A percentile compares a stretch with the other conserved stretches of the same genome.
phyloP scores from a whole-genome alignment of 2,888 invertebrate species.

The Drosophila borborema region DNA sequence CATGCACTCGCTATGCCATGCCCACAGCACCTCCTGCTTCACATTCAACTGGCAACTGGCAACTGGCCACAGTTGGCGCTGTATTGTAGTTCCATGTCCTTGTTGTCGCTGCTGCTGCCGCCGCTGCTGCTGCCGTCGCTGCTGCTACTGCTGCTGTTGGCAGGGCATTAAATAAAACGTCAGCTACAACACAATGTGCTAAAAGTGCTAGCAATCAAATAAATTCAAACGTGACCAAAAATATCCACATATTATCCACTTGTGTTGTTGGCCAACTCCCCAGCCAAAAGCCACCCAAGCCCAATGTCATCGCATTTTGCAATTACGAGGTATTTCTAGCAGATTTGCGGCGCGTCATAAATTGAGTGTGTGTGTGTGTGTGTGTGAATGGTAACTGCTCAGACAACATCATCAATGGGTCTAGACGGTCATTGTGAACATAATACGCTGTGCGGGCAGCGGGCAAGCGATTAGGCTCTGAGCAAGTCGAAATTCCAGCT shows the following conservation, averaged over 20 bases:
- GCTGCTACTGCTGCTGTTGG: conserved; percentile 57
- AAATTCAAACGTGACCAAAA: conserved; percentile 83
- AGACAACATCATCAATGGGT: conserved; percentile 70
- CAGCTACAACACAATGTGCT: conserved; percentile 80
- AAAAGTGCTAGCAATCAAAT: conserved; percentile 82
- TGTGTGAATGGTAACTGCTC: conserved; percentile 53
- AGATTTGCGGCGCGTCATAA: conserved; percentile 79
- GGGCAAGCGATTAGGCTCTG: not conserved
- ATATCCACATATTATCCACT: conserved; percentile 81
- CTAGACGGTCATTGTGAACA: conserved; percentile 65
- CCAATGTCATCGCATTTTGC: conserved; percentile 41
- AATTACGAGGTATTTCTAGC: conserved; percentile 73
- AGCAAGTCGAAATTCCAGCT: conserved; percentile 2
- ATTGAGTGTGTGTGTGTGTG: conserved; percentile 32
- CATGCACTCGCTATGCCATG: conserved; percentile 45
- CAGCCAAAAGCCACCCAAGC: conserved; percentile 29
- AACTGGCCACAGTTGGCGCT: conserved; percentile 37
- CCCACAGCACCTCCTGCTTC: conserved; percentile 5
- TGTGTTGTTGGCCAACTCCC: conserved; percentile 46
- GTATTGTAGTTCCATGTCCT: conserved; percentile 32
- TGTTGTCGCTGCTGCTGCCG: conserved; percentile 41
- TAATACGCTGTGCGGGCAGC: conserved; percentile 33
- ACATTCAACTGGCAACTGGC: conserved; percentile 24
- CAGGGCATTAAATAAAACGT: conserved; percentile 78
- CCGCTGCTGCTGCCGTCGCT: conserved; percentile 44